Percentiles rank a stretch among this genome's conserved stretches.
Evolutionary conservation across 2,113 vertebrate species (phyloP).

Genomic region (Callipepla californica): DNA sequence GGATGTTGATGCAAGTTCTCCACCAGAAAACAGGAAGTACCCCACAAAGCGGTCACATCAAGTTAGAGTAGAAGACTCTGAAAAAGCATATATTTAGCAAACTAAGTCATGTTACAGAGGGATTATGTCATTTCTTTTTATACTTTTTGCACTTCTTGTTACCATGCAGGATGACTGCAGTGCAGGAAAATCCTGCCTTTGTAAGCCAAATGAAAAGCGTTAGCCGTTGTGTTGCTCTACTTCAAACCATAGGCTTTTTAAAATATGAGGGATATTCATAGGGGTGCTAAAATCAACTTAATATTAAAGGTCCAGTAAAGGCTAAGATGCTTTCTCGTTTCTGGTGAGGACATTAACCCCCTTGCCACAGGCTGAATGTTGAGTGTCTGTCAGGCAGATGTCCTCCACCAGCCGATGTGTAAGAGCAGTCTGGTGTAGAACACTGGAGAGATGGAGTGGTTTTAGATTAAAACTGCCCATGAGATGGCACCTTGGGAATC

Average conservation of each 20-base stretch:
- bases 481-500: not conserved
- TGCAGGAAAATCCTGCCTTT: conserved; percentile 36
- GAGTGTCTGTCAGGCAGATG: not conserved
- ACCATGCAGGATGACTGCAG: not conserved
- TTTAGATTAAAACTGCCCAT: not conserved
- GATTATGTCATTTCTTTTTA: conserved; percentile 45
- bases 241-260: not conserved
- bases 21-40: conserved; percentile 85
- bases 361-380: not conserved
- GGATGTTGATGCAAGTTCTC: conserved; percentile 73
- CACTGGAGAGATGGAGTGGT: not conserved
- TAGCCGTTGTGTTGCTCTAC: not conserved
- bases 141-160: conserved; percentile 24
- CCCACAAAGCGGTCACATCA: conserved; percentile 75
- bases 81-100: conserved; percentile 36
- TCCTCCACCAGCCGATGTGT: not conserved
- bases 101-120: conserved; percentile 12
- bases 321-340: not conserved
- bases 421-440: not conserved
- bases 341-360: not conserved
- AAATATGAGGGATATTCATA: not conserved
- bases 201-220: not conserved
- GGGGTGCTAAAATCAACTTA: not conserved
- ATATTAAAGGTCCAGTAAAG: not conserved
- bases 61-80: conserved; percentile 59